Base-by-base conservation (phyloP, 2,797 vertebrate genomes). In the Columba guinea region DNA sequence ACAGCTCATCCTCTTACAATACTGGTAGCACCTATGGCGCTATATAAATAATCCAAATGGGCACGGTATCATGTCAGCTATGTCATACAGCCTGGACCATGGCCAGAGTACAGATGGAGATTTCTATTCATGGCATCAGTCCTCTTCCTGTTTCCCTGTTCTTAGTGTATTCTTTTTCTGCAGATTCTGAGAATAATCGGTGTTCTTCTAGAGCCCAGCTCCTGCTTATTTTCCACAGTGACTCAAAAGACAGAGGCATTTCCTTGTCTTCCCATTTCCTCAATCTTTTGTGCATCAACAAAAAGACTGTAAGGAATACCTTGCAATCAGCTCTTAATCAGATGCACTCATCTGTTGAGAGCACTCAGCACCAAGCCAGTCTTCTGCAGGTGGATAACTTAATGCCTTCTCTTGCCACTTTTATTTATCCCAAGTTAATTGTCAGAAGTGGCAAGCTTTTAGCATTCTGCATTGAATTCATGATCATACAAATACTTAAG, bases 331-430 rank as follows among this genome's bases (percentile, higher is more conserved):
- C 63, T 37, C n/a, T 92, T 93, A 51, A 37, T 87, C 78, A 89
- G 62, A 87, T 35, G 53, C 75, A 87, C 62, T 96, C 23, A 63
- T 81, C 51, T 92, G 30, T 83, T 74, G 70, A 96, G 91, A 94
- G 93, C 69, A 88, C 89, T 95, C 82, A 88, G 34, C 3, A 0
- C 22, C 58, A 51, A 95, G 59, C 27, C 69, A 75, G 55, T 27
- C 55, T 91, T 90, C 92, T 88, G 95, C 89, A 97, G 92, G 95
- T 94, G 96, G 41, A 53, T 67, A 80, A 79, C 89, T 94, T 95
- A 93, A 91, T 92, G 89, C 58, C 60, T 93, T 62, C 82, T 93
- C 87, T 94, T 81, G 59, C 34, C 80, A 71, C 58, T 87, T 93
- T 10, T 89, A 85, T 92, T 95, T 91, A 93, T 94, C 76, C 81